Percentiles rank a stretch among this genome's conserved stretches.
phyloP scores from a whole-genome alignment of 2,797 vertebrate genomes.

The Mormyrus proboscirostris region DNA sequence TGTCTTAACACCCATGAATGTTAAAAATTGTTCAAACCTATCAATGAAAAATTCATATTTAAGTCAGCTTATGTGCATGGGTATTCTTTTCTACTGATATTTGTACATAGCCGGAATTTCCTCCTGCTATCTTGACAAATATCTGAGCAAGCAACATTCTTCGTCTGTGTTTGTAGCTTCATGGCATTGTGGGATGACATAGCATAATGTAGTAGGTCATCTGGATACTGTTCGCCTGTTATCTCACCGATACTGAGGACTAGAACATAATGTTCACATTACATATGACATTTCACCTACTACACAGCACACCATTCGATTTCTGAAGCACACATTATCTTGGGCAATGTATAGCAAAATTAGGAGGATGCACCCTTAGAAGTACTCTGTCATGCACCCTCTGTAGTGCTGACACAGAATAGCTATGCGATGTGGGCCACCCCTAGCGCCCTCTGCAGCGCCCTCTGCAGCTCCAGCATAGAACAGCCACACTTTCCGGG shows the following conservation, averaged over 20 bases:
- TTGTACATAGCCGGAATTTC: neutral
- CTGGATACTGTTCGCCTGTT: neutral
- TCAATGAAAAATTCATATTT: neutral
- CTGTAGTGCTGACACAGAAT: neutral
- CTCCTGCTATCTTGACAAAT: neutral
- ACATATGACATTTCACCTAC: neutral
- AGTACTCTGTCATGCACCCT: neutral
- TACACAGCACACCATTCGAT: neutral
- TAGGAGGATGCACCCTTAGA: neutral
- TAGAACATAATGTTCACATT: neutral
- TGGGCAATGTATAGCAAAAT: neutral
- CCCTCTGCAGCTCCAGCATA: neutral
- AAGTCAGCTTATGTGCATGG: neutral
- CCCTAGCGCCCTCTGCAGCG: neutral
- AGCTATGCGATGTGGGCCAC: neutral
- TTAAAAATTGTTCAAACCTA: neutral
- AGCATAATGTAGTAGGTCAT: neutral
- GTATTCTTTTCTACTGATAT: neutral
- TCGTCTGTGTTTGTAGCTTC: neutral
- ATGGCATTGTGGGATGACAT: neutral
- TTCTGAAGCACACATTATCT: neutral
- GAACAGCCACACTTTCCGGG: neutral
- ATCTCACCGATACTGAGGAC: neutral
- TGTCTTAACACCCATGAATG: neutral
- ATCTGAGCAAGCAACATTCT: neutral